phyloP scores from a whole-genome alignment of 2,797 vertebrate species.

The Podarcis siculus region DNA sequence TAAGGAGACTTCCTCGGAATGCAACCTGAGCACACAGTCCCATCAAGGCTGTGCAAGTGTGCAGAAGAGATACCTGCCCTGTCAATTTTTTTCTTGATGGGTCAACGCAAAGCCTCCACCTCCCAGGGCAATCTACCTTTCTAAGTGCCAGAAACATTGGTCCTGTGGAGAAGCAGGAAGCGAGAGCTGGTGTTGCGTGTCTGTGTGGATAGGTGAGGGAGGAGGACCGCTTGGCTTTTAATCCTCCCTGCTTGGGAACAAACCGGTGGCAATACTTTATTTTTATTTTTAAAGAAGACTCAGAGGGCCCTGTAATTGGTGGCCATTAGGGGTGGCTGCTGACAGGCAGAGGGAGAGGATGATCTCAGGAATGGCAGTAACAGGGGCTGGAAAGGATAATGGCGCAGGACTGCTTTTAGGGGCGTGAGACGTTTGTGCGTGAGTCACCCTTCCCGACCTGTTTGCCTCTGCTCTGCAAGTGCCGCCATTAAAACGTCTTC shows the following conservation, averaged over 20 bases:
- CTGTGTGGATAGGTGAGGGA: too few relatives aligned
- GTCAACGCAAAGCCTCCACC: neutral
- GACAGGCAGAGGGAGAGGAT: neutral
- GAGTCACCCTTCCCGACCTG: neutral
- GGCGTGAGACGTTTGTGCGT: neutral
- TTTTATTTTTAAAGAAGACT: neutral
- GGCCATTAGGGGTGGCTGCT: neutral
- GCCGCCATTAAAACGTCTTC: neutral
- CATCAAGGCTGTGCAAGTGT: too few relatives aligned
- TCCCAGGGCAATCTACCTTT: neutral
- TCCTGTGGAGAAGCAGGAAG: neutral
- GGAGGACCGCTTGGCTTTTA: neutral
- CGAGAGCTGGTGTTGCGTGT: neutral
- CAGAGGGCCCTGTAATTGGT: neutral
- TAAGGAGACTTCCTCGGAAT: too few relatives aligned
- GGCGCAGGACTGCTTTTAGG: neutral
- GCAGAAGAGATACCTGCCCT: too few relatives aligned
- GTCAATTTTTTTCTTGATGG: too few relatives aligned
- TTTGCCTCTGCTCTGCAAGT: neutral
- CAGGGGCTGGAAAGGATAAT: neutral
- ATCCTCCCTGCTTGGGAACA: neutral
- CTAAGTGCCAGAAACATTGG: neutral
- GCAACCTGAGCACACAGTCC: accelerated
- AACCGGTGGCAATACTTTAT: neutral
- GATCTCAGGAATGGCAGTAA: too few relatives aligned